Conservation (phyloP, 2,797 vertebrate genomes). For the Sebastes miniatus region DNA sequence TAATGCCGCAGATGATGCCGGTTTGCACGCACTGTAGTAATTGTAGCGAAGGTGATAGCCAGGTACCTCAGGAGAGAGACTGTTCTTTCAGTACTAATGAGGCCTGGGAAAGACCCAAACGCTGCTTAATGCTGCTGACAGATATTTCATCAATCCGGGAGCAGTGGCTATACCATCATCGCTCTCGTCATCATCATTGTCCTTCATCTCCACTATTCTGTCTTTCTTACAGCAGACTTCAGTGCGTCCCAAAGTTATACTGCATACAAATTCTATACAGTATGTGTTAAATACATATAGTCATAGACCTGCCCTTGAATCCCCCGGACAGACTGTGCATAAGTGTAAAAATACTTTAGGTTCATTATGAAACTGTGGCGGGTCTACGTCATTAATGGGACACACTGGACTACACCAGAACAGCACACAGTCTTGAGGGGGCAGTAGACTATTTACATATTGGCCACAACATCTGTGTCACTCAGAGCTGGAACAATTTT, state of each 20-base stretch:
- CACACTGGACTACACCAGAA: too few relatives aligned
- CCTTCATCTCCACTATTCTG: neutral
- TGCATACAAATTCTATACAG: neutral
- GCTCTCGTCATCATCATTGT: slow-evolving; percentile 10
- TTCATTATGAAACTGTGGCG: too few relatives aligned
- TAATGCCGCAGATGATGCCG: slow-evolving; percentile 38
- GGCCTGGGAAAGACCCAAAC: slow-evolving; percentile 51
- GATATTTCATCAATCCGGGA: slow-evolving; percentile 40
- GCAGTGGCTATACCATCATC: slow-evolving; percentile 1
- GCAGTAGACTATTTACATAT: too few relatives aligned
- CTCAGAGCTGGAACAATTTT: too few relatives aligned
- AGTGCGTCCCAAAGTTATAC: neutral
- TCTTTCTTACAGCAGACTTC: neutral
- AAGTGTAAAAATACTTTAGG: too few relatives aligned
- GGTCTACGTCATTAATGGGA: too few relatives aligned
- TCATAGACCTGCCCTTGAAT: too few relatives aligned
- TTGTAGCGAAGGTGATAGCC: slow-evolving; percentile 42
- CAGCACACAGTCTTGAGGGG: too few relatives aligned
- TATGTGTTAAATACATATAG: neutral
- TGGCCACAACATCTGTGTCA: too few relatives aligned
- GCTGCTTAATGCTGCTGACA: slow-evolving; percentile 44
- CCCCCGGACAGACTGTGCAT: too few relatives aligned
- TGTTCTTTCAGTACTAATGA: slow-evolving; percentile 60
- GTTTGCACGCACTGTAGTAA: slow-evolving; percentile 4
- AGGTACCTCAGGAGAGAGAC: slow-evolving; percentile 32